These are phyloP conservation scores for Prorops nasuta DNA, from an alignment of 1,140 invertebrate species.

Conservation along the genomic window DNA sequence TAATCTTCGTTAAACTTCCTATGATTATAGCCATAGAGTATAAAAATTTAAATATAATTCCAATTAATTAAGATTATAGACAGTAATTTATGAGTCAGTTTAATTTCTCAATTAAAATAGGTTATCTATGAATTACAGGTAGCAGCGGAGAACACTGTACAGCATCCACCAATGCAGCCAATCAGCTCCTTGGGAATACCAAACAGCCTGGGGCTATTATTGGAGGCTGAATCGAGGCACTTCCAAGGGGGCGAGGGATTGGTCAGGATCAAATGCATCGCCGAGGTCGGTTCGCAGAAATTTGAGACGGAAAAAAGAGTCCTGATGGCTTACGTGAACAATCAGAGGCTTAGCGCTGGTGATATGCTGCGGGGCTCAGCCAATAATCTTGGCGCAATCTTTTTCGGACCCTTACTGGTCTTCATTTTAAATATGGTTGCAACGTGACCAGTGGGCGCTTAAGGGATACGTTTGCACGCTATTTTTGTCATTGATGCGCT, in stretches of 20 bases:
- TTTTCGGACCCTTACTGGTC: neutral
- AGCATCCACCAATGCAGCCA: constrained; percentile 16
- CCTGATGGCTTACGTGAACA: constrained; percentile 28
- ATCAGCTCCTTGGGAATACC: constrained; percentile 6
- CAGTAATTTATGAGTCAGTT: too few species aligned
- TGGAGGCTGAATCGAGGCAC: constrained; percentile 27
- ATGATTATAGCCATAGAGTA: too few species aligned
- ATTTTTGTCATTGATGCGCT: neutral
- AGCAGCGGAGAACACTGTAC: constrained; percentile 22
- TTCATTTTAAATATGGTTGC: too few species aligned
- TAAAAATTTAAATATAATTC: too few species aligned
- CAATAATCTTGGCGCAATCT: neutral
- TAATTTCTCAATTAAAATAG: too few species aligned
- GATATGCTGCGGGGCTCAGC: constrained; percentile 19
- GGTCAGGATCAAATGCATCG: constrained; percentile 27
- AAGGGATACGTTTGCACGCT: neutral
- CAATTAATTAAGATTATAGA: too few species aligned
- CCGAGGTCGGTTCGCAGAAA: constrained; percentile 21
- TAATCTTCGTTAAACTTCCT: too few species aligned
- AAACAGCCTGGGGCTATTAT: constrained; percentile 29
- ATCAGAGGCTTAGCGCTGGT: constrained; percentile 35
- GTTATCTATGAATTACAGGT: constrained; percentile 30
- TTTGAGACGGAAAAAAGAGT: constrained; percentile 22
- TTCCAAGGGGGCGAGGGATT: constrained; percentile 15
- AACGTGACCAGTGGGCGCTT: constrained; percentile 31